Evolutionary conservation across 2,113 vertebrate genomes (phyloP), one percentile per base, ranked within the genome.

Genomic region (Emydura subglobosa): DNA sequence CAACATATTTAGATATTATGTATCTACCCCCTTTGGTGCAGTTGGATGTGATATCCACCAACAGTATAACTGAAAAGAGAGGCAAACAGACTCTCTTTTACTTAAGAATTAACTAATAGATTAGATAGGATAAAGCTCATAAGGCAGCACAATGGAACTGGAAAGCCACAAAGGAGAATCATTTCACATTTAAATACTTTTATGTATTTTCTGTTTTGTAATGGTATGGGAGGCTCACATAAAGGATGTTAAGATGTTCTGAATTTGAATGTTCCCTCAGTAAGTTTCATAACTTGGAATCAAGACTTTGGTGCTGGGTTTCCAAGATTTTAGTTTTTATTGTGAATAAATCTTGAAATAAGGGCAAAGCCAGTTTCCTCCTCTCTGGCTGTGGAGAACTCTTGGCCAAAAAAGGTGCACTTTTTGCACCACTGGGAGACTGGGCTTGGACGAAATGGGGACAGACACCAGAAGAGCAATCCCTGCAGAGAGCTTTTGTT

Each of bases 1-100:
- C n/a, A 94, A 95, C 31, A 89, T 4, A 92, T 93, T 95, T 44
- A 92, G 34, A 92, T 3, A 27, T 89, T 81, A 59, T 42, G 42
- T 29, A 44, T 55, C 42, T 82, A 68, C 17, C 16, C 39, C 7
- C 54, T 57, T 57, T 19, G 74, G 25, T 47, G 65, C n/a, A 47
- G 6, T 19, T 59, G 9, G 25, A 44, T 21, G 10, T 12, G 27
- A 31, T 29, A 59, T 31, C 49, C 31, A 29, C 25, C 54, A 59
- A 51, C 29, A 59, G 17, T 31, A 81, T 44, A n/a, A 25, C 34
- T 39, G 9, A 83, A 55, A 50, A 47, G 25, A 79, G 59, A 92
- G n/a, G 24, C 27, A 42, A 82, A 39, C 22, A 25, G 44, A 49
- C 6, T 49, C 44, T 31, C 34, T 42, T 82, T 44, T 29, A 16